Evolutionary conservation across 2,888 invertebrate species (phyloP).

Genomic region (Latrodectus elegans): DNA sequence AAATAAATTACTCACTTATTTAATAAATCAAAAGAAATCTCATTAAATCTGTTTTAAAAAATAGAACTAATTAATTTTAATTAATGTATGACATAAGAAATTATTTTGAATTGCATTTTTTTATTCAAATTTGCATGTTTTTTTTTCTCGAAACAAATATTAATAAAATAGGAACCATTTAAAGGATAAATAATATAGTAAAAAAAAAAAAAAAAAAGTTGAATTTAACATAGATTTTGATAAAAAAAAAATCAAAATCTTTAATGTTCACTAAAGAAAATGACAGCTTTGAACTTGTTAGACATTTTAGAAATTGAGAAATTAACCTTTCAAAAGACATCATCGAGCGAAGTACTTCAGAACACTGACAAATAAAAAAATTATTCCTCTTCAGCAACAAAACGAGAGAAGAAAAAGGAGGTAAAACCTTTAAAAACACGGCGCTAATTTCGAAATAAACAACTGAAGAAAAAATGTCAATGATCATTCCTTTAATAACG

Average conservation of each 20-base stretch:
- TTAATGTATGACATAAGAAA: too few species aligned
- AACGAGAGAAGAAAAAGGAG: slow-evolving; percentile 13
- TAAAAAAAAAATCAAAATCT: not conserved
- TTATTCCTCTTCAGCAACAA: not conserved
- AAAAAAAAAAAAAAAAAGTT: too few species aligned
- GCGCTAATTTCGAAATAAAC: slow-evolving; percentile 54
- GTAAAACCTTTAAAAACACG: not conserved
- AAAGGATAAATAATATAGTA: too few species aligned
- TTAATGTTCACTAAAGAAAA: slow-evolving; percentile 9
- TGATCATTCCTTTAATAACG: slow-evolving; percentile 54
- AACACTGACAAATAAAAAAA: slow-evolving; percentile 7
- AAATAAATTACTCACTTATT: too few species aligned
- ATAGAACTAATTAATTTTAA: too few species aligned
- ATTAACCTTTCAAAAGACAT: slow-evolving; percentile 16
- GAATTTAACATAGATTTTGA: too few species aligned
- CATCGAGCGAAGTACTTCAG: not conserved
- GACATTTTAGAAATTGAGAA: slow-evolving; percentile 25
- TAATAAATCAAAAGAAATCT: too few species aligned
- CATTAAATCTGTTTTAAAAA: too few species aligned
- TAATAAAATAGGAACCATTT: too few species aligned
- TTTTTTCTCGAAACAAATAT: too few species aligned
- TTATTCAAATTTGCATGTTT: too few species aligned
- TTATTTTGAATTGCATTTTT: too few species aligned
- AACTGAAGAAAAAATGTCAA: slow-evolving; percentile 12
- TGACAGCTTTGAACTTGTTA: slow-evolving; percentile 18